A percentile compares a stretch with the other conserved stretches of the same genome.
phyloP scores from a whole-genome alignment of 2,113 vertebrate species.

The Phyllopteryx taeniolatus region DNA sequence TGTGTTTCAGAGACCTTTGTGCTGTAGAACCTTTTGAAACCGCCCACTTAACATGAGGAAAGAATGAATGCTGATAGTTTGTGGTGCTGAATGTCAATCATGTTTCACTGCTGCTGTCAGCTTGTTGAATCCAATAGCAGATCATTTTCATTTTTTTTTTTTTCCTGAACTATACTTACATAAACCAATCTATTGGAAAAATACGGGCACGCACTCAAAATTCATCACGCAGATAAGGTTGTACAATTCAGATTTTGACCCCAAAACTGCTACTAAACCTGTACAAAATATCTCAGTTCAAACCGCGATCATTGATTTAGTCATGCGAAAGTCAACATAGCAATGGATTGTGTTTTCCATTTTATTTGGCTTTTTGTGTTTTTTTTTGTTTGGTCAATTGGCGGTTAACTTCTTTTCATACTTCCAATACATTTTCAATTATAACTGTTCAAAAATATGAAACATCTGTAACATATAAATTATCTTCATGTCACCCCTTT shows the following conservation, averaged over 20 bases:
- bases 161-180: not conserved
- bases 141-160: not conserved
- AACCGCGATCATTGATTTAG: not conserved
- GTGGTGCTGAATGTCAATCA: constrained; percentile 19
- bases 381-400: too few relatives aligned
- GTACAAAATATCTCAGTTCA: too few relatives aligned
- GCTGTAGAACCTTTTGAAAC: not conserved
- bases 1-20: not conserved
- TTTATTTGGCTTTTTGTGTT: too few relatives aligned
- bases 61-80: constrained; percentile 17
- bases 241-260: too few relatives aligned
- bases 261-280: too few relatives aligned
- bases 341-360: too few relatives aligned
- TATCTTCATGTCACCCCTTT: not conserved
- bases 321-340: not conserved
- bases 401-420: too few relatives aligned
- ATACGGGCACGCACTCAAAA: not conserved
- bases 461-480: too few relatives aligned
- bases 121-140: constrained; percentile 4
- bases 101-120: constrained; percentile 11
- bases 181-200: not conserved
- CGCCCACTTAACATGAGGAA: not conserved
- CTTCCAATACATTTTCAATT: too few relatives aligned
- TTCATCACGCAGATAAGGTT: not conserved
- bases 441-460: too few relatives aligned